These are phyloP conservation scores for Artemia franciscana DNA, from an alignment of 1,140 invertebrate species.

Conservation along the genomic window DNA sequence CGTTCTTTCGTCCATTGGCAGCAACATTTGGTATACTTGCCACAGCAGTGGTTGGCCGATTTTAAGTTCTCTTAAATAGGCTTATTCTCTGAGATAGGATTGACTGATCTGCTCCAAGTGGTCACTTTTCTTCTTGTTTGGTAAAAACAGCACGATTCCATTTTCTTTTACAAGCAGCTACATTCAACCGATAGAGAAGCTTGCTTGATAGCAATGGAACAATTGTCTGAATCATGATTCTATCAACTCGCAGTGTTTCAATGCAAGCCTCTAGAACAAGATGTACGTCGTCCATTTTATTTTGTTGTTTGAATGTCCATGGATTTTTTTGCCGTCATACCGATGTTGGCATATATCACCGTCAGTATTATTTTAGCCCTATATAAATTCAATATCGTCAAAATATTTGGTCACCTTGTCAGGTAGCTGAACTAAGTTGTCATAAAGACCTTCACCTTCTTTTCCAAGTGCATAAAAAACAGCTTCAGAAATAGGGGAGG, in stretches of 20 bases:
- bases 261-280: constrained; percentile 53
- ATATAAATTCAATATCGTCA: constrained; percentile 52
- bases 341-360: constrained; percentile 52
- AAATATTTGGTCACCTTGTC: constrained; percentile 34
- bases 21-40: neutral
- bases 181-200: constrained; percentile 21
- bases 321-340: constrained; percentile 63
- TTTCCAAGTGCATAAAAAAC: constrained; percentile 24
- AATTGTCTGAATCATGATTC: constrained; percentile 57
- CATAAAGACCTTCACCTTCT: constrained; percentile 27
- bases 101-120: neutral
- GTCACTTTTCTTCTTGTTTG: neutral
- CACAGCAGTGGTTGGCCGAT: neutral
- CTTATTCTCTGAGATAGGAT: neutral
- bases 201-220: constrained; percentile 40
- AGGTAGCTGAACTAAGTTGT: constrained; percentile 28
- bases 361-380: constrained; percentile 47
- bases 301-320: constrained; percentile 49
- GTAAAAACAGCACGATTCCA: neutral
- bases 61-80: no score
- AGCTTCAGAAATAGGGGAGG: constrained; percentile 31
- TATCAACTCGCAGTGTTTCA: constrained; percentile 52
- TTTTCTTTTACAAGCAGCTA: neutral
- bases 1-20: neutral
- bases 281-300: constrained; percentile 30